Evolutionary conservation across 1,140 invertebrate genomes (phyloP), one percentile per base, ranked within the genome.

Genomic region (Cephus cinctus): DNA sequence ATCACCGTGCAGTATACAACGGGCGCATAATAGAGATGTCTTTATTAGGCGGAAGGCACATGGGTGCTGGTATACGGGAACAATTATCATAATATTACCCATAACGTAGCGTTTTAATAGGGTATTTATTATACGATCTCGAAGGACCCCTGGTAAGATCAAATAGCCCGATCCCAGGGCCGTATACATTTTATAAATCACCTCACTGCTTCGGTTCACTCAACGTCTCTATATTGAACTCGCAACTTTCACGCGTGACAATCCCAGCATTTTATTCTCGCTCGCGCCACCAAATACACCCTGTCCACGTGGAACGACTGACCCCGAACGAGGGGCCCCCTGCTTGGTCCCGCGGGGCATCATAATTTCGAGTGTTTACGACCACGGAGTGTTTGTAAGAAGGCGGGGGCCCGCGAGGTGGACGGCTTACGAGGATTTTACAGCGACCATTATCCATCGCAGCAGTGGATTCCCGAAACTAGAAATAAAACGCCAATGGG

Each of bases 331-430:
- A n/a, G n/a, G n/a, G n/a, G n/a, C n/a, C n/a, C n/a, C n/a, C n/a
- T n/a, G n/a, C n/a, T n/a, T n/a, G n/a, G n/a, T n/a, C 22, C 56
- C 14, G 34, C 32, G 22, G 14, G 38, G 49, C 45, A 57, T 52
- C 54, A 66, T 66, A 58, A 54, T 63, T 59, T 58, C 45, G 14
- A 54, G 43, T 62, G 52, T 67, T 67, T 63, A 65, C 47, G 56
- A 15, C 44, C 40, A 46, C 52, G 36, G 47, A 47, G 43, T 52
- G 53, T 60, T 53, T 57, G 47, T 57, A 52, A 63, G 59, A 56
- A 59, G 46, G 30, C 54, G 54, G 40, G 43, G 41, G 51, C 16
- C 49, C 42, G 27, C 47, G 45, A 46, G 30, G 27, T 36, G 43
- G 15, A 50, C 20, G 40, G 47, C 61, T 65, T 61, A 67, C 52